Evolutionary conservation across 1,140 invertebrate species (phyloP), one percentile per base, ranked within the genome.

Genomic region (Lithobius niger): DNA sequence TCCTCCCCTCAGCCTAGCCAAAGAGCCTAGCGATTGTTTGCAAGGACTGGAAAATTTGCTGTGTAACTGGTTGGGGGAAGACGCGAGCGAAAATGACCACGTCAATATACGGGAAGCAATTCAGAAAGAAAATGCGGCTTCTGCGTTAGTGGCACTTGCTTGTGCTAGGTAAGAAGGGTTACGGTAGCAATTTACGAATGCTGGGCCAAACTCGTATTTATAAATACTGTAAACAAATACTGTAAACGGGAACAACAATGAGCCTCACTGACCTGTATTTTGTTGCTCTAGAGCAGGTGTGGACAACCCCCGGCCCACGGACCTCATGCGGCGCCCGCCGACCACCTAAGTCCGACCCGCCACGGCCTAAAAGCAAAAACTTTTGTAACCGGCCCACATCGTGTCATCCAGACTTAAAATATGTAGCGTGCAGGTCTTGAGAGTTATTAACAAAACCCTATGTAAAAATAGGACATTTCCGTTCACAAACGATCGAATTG

Each of bases 21-120:
- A 69, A 57, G 69, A 71, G 61, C 68, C 68, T 27, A 61, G 61
- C 22, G 69, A 71, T 57, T 71, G 69, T 58, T 59, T 71, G 21
- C 65, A 67, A 57, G 68, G 69, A 18, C 54, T 71, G 25, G 69
- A 71, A 59, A 60, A 61, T 40, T 59, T 71, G 16, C 57, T 71
- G 1, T 66, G 67, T 60, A 60, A 53, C 31, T 71, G 69, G 69
- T 60, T 71, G 22, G 67, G 62, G 50, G 69, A 66, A 57, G 55
- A 61, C 43, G 58, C 36, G 18, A 21, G 16, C 2, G 42, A 48
- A 48, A 58, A 62, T 48, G 22, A 27, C 16, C 22, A 27, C 22
- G 24, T 31, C 52, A 25, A 53, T 28, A 19, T 31, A 57, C 28
- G 57, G 24, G 18, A 45, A 18, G 3, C 43, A 3, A 19, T 19